Evolutionary conservation across 2,113 vertebrate genomes (phyloP).

Genomic region (Grus americana): DNA sequence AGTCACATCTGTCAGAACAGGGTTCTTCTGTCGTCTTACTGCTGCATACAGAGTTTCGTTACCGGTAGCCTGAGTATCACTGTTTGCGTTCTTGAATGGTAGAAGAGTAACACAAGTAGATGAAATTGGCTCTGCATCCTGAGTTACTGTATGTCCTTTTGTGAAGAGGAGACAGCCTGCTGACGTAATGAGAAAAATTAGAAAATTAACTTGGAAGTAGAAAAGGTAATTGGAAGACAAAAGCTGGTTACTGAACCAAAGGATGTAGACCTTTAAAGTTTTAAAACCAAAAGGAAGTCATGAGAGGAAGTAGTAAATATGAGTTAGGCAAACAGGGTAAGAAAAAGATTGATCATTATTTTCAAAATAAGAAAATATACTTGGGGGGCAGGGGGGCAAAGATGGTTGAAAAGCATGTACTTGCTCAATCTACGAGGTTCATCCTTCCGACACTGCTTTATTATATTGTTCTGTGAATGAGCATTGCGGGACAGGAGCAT

Average conservation of each 20-base stretch:
- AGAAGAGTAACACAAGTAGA: background rate
- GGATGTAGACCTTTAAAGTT: background rate
- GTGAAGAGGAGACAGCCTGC: background rate
- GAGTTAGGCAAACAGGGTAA: background rate
- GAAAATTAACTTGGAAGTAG: background rate
- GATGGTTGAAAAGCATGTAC: background rate
- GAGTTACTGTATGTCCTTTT: background rate
- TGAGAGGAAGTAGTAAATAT: background rate
- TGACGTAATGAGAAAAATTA: background rate
- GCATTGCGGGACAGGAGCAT: background rate
- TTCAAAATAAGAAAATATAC: background rate
- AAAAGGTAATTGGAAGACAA: background rate
- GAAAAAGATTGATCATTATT: background rate
- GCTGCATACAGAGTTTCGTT: background rate
- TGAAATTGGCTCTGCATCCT: background rate
- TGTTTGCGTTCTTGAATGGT: background rate
- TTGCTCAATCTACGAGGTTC: background rate
- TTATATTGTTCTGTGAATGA: background rate
- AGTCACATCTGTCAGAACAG: background rate
- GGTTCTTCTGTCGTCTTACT: background rate
- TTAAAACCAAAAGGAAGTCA: background rate
- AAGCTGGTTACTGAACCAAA: background rate
- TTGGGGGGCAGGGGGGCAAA: fast-evolving
- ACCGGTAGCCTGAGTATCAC: background rate
- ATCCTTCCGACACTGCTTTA: background rate